Conservation (phyloP, 2,888 invertebrate genomes). For the Subacronicta megacephala region DNA sequence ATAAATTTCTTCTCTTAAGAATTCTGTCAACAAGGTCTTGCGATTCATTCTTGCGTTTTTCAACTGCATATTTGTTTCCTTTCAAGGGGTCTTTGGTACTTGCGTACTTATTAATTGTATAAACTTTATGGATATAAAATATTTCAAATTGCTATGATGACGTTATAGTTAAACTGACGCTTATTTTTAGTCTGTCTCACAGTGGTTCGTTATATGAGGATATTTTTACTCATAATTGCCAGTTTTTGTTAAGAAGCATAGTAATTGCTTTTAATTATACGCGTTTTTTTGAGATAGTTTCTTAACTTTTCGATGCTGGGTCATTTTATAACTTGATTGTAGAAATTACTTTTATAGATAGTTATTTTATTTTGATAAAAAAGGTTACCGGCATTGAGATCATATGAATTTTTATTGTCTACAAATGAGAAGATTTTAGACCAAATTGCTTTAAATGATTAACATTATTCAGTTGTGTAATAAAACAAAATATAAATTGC, state of each 20-base stretch:
- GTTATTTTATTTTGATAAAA: too few relatives aligned
- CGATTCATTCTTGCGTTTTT: slow-evolving; percentile 10
- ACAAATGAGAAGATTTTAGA: not conserved
- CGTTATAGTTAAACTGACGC: slow-evolving; percentile 24
- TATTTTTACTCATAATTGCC: slow-evolving; percentile 17
- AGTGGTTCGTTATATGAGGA: slow-evolving; percentile 19
- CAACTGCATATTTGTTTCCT: slow-evolving; percentile 38
- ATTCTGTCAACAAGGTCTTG: slow-evolving; percentile 11
- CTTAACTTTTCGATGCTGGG: not conserved
- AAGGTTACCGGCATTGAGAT: too few relatives aligned
- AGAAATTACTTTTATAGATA: not conserved
- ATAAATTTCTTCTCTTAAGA: not conserved
- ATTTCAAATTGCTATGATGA: slow-evolving; percentile 24
- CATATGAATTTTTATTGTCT: too few relatives aligned
- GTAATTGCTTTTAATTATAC: slow-evolving; percentile 19
- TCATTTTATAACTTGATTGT: slow-evolving; percentile 4
- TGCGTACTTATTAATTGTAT: slow-evolving; percentile 20
- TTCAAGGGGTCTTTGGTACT: slow-evolving; percentile 24
- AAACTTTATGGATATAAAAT: slow-evolving; percentile 31
- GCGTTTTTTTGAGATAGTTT: slow-evolving; percentile 10
- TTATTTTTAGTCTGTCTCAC: slow-evolving; percentile 29
- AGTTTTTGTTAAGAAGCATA: slow-evolving; percentile 2
- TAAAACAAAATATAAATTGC: slow-evolving; percentile 3
- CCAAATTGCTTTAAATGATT: too few relatives aligned
- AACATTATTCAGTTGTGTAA: not conserved